Evolutionary conservation across 2,888 invertebrate species (phyloP).

Genomic region (Chelonus formosanus): DNA sequence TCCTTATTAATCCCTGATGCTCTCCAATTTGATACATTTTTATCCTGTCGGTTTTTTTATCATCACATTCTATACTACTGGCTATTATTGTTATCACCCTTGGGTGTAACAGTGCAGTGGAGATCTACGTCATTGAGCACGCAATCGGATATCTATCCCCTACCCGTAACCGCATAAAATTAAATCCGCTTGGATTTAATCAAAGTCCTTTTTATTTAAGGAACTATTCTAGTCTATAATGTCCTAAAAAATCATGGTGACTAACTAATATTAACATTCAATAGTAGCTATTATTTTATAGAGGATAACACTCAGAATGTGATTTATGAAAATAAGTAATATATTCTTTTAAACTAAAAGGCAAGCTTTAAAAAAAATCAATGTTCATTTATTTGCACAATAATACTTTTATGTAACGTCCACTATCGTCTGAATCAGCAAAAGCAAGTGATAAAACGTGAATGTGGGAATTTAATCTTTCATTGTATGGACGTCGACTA

Average conservation of each 20-base stretch:
- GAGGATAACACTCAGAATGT: too few species aligned
- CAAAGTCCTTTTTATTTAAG: too few species aligned
- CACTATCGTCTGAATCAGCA: conserved; percentile 5
- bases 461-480: conserved; percentile 7
- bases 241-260: neutral
- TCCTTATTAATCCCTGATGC: conserved; percentile 55
- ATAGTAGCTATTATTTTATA: too few species aligned
- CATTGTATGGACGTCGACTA: too few species aligned
- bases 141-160: conserved; percentile 19
- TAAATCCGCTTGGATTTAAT: conserved; percentile 23
- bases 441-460: neutral
- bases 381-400: conserved; percentile 12
- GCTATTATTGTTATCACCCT: conserved; percentile 27
- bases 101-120: neutral
- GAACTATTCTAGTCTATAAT: too few species aligned
- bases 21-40: conserved; percentile 62
- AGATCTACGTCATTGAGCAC: conserved; percentile 24
- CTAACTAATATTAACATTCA: too few species aligned
- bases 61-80: conserved; percentile 24
- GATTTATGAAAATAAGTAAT: too few species aligned
- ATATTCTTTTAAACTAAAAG: too few species aligned
- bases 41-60: conserved; percentile 43
- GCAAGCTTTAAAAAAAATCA: conserved; percentile 1
- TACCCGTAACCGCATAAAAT: conserved; percentile 9
- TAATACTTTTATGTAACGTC: conserved; percentile 7